Conservation (phyloP, 2,888 invertebrate genomes). For the Synergus japonicus region DNA sequence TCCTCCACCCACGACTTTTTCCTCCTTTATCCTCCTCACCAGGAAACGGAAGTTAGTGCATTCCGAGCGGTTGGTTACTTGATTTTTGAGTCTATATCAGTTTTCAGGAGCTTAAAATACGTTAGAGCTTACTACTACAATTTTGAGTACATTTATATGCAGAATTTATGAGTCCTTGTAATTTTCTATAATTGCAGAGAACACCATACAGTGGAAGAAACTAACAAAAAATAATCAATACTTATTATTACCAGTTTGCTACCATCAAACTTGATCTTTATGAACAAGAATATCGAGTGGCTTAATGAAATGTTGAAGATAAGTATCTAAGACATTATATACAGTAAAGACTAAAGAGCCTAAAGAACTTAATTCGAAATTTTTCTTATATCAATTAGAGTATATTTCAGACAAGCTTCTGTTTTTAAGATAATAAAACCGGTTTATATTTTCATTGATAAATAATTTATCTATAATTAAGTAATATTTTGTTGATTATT, state of each 20-base stretch:
- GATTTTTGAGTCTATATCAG: too few relatives aligned
- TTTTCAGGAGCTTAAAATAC: neutral
- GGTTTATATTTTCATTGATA: neutral
- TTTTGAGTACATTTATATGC: too few relatives aligned
- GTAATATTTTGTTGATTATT: neutral
- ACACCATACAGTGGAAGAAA: neutral
- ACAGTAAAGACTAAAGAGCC: neutral
- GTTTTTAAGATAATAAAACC: neutral
- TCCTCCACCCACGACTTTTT: constrained; percentile 21
- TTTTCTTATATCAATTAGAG: neutral
- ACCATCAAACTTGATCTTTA: neutral
- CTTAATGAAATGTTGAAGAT: neutral
- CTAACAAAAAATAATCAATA: neutral
- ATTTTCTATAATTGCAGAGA: neutral
- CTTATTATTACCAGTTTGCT: neutral
- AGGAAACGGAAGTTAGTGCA: constrained; percentile 11
- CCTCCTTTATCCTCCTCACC: constrained; percentile 5
- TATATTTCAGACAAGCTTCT: neutral
- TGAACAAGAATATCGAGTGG: neutral
- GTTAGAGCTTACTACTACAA: too few relatives aligned
- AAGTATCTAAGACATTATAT: neutral
- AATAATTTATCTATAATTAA: too few relatives aligned
- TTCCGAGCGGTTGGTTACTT: too few relatives aligned
- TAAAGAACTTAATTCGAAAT: neutral
- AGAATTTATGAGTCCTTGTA: neutral